Percentiles rank a stretch among this genome's conserved stretches.
Conservation (phyloP, 2,797 vertebrate genomes). For the Aselliscus stoliczkanus region DNA sequence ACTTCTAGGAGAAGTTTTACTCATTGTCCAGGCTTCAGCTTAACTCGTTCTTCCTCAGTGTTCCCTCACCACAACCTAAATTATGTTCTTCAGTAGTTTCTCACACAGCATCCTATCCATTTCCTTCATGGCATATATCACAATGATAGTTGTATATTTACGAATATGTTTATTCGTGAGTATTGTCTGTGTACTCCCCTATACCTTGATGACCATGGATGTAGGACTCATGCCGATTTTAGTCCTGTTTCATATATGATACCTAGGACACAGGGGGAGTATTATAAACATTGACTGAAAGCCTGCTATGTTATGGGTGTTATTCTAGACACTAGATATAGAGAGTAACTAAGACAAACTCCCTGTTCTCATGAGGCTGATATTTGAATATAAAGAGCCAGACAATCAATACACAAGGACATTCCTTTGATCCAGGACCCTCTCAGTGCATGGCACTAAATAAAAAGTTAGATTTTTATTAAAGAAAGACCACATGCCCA, state of each 20-base stretch:
- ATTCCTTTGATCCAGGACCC: neutral
- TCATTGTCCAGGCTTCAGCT: neutral
- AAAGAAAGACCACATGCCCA: conserved; percentile 39
- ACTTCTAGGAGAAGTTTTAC: neutral
- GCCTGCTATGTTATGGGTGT: no score
- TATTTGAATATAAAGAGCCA: neutral
- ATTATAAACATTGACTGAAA: neutral
- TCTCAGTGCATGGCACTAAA: neutral
- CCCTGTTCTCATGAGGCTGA: neutral
- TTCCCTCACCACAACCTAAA: neutral
- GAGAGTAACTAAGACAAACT: neutral
- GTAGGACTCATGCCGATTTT: rapidly evolving
- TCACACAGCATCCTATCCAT: neutral
- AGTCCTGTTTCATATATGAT: neutral
- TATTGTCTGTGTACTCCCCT: neutral
- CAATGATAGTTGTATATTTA: neutral
- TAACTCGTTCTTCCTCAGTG: neutral
- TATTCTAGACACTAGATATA: neutral
- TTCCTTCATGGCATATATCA: neutral
- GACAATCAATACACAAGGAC: neutral
- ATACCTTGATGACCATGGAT: no score
- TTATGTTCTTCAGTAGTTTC: neutral
- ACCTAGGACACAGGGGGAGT: neutral
- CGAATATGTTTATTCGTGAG: neutral
- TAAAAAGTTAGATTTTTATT: conserved; percentile 24